Evolutionary conservation across 2,113 vertebrate species (phyloP), one percentile per base, ranked within the genome.

Genomic region (Xiphophorus maculatus): DNA sequence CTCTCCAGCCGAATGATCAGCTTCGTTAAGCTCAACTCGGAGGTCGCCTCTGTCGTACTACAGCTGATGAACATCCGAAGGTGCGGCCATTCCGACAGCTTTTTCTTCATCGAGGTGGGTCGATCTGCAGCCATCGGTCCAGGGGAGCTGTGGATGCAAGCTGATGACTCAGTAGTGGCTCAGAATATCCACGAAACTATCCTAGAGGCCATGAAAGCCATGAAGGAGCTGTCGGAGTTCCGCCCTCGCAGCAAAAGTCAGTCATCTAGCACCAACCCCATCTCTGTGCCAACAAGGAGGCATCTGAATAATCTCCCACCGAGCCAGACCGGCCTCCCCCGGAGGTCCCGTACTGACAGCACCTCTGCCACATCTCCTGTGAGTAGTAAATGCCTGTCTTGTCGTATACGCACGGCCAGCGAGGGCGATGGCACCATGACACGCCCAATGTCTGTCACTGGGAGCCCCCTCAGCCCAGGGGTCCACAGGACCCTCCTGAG

Each of bases 101-200:
- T 98, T 74, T 99, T 99, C 89, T 99, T 99, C 93, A 97, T 99
- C 19, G 98, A 99, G 90, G 97, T 99, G 69, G 98, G 98, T 58
- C 95, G 98, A 51, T 99, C 97, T 0, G 96, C 97, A 0, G 94
- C 96, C 86, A 99, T 96, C 12, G 98, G 97, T n/a, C 97, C 98
- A 7, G 97, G 98, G 3, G 98, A 99, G 93, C 90, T 99, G 27
- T 99, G 98, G 98, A 99, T 99, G 98, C 98, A 99, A 86, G 97
- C 96, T 0, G 98, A 99, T 60, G 98, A 99, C 90, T 96, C 96
- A 0, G 98, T 99, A 84, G 98, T 99, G 87, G 98, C 98, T n/a
- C 98, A 99, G 79, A 98, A 96, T 89, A 99, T 99, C 83, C 98
- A 99, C 73, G 98, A 99, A 90, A 99, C 98, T 37, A 97, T 99